These are phyloP conservation scores for Neomorphus geoffroyi DNA, from an alignment of 2,797 vertebrate genomes.

Conservation along the genomic window DNA sequence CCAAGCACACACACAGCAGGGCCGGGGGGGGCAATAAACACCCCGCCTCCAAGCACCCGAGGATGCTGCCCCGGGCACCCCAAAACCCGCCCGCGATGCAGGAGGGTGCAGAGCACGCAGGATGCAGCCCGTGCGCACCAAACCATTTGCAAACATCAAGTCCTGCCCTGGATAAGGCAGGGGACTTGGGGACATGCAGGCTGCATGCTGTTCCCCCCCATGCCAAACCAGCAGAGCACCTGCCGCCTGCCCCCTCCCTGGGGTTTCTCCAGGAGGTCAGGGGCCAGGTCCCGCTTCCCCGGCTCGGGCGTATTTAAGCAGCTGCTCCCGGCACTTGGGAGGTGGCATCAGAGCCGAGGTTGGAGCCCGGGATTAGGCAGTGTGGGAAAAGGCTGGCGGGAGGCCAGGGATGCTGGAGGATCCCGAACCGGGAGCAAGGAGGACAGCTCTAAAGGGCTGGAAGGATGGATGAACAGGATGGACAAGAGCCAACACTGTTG, in stretches of 20 bases:
- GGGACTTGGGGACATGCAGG: neutral
- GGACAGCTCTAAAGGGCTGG: neutral
- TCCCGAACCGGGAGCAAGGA: neutral
- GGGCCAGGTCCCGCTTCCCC: conserved; percentile 11
- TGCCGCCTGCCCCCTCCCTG: too few species aligned
- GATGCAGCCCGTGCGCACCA: neutral
- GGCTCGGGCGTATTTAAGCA: neutral
- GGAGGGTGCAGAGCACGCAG: neutral
- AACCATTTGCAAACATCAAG: neutral
- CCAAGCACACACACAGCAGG: neutral
- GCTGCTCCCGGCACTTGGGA: too few species aligned
- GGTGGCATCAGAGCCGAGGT: too few species aligned
- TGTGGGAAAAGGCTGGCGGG: conserved; percentile 50
- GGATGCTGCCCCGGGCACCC: neutral
- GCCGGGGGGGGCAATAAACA: neutral
- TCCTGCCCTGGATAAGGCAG: neutral
- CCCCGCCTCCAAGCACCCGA: neutral
- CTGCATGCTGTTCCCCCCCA: too few species aligned
- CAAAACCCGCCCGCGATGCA: accelerated
- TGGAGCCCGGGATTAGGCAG: conserved; percentile 26
- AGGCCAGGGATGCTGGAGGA: neutral
- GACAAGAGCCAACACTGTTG: neutral
- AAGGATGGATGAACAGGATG: neutral
- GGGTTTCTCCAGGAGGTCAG: neutral
- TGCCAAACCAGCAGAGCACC: neutral